Base-by-base conservation (phyloP, 1,140 invertebrate species). In the Nephotettix cincticeps region DNA sequence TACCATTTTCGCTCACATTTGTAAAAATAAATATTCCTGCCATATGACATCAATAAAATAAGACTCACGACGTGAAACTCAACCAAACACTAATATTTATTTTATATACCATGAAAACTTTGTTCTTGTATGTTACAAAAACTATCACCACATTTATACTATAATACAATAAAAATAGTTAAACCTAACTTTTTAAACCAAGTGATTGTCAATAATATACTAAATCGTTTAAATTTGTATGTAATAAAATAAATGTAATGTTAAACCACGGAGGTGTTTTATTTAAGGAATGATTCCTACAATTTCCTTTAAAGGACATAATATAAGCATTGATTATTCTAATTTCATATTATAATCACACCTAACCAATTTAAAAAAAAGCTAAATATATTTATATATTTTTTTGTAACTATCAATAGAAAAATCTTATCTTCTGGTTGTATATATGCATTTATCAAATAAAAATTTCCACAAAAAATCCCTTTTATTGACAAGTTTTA, bases 181-280 rank as follows among this genome's bases (percentile, higher is more conserved):
- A 67, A 67, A 67, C 40, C 64, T 43, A 43, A 67, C 32, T 67
- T 67, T 67, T 67, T 43, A 67, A 67, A 67, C 32, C 17, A 67
- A 67, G 30, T 67, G 6, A 21, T 67, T 67, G 64, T 67, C 64
- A 67, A 43, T 27, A 67, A 43, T 67, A 67, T 67, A 43, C 40
- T 67, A 67, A 67, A 67, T 43, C 64, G 30, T 67, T 67, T 67
- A 67, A 67, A 67, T 67, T 67, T 67, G 64, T 67, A 67, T 67
- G 64, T 67, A 67, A 67, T 67, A 67, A 67, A 43, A 67, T 67
- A 43, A 67, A 67, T 67, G 64, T 67, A 67, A 67, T 67, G 64
- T 67, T 67, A 58, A 67, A 67, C 40, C 32, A 21, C 21, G 19
- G 28, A 11, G 30, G 64, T 67, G 64, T 67, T 40, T 67, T 30